Conservation (phyloP, 2,797 vertebrate species). For the Allenopithecus nigroviridis region DNA sequence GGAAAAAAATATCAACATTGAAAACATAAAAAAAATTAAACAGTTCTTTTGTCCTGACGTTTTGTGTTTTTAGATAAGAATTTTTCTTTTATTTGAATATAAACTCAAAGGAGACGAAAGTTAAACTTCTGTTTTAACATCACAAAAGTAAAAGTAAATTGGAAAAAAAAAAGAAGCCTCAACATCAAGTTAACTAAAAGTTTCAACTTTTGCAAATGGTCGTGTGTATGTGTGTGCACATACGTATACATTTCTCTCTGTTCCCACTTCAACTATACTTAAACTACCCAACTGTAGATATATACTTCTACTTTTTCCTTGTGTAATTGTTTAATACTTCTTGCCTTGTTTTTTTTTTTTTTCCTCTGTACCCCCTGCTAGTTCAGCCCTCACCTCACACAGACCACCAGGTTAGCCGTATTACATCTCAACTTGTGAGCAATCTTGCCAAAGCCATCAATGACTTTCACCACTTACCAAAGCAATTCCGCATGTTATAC, state of each 20-base stretch:
- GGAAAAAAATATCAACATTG: background rate
- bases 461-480: background rate
- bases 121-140: background rate
- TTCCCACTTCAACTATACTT: background rate
- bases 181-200: background rate
- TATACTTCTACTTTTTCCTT: background rate
- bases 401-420: background rate
- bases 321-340: background rate
- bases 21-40: constrained; percentile 1
- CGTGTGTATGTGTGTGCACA: background rate
- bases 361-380: background rate
- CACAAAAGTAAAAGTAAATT: background rate
- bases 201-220: background rate
- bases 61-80: background rate
- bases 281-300: background rate
- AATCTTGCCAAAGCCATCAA: background rate
- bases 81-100: background rate
- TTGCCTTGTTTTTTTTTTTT: background rate
- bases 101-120: background rate
- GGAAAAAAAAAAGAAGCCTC: background rate
- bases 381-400: background rate
- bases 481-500: background rate
- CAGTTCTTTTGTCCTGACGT: background rate
- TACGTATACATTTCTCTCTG: background rate
- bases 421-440: background rate